These are phyloP conservation scores for Conchocele bisecta DNA, from an alignment of 2,888 invertebrate species.

Conservation along the genomic window DNA sequence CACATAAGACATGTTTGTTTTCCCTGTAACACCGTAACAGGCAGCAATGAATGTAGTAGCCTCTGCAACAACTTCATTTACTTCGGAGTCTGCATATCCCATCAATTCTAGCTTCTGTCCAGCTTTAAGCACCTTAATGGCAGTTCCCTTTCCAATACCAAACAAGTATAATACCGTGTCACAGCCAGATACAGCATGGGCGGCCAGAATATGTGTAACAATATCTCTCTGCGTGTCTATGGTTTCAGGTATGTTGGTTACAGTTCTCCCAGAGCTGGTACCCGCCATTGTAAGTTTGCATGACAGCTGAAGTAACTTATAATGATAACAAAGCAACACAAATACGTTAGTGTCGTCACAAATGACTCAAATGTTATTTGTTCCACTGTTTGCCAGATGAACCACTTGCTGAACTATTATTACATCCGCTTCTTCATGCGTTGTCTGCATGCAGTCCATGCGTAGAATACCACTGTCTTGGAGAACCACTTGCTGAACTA, in stretches of 20 bases:
- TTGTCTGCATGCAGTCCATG: no score
- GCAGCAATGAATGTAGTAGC: constrained; percentile 1
- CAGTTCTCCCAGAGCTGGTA: neutral
- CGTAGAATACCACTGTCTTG: no score
- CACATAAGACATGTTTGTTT: neutral
- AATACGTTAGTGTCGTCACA: constrained; percentile 43
- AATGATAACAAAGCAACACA: constrained; percentile 20
- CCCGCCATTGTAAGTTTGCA: constrained; percentile 22
- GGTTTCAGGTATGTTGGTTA: constrained; percentile 8
- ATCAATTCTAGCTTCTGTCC: neutral
- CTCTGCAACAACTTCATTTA: neutral
- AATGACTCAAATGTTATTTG: constrained; percentile 6
- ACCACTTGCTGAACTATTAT: no score
- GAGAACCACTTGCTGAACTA: constrained; percentile 49
- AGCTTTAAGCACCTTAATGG: constrained; percentile 1
- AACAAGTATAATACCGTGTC: constrained; percentile 19
- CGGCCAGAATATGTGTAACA: constrained; percentile 6
- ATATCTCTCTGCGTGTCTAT: constrained; percentile 6
- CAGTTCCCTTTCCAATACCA: constrained; percentile 26
- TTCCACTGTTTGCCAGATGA: neutral
- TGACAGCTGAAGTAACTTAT: neutral
- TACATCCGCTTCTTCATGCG: no score
- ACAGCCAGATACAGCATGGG: constrained; percentile 35
- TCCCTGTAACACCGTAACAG: constrained; percentile 5
- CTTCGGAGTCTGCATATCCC: neutral